These are phyloP conservation scores for Parazoanthus darwini DNA, from an alignment of 92 coral and sea anemone genomes.

Conservation along the genomic window DNA sequence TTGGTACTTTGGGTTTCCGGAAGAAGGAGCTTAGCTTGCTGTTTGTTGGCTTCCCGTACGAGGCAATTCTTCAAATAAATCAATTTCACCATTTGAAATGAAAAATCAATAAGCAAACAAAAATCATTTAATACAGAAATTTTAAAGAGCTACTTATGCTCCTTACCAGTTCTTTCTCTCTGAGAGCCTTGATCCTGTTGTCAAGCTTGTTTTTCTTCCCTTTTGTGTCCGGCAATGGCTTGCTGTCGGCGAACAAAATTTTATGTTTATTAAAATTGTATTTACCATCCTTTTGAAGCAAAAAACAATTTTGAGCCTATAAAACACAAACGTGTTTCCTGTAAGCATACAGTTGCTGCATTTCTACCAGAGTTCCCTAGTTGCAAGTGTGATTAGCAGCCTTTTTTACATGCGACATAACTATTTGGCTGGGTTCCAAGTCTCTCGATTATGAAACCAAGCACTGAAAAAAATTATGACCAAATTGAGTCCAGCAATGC, in stretches of 20 bases:
- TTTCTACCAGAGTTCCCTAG: no score
- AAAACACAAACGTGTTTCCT: no score
- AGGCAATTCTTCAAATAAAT: neutral
- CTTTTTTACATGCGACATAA: no score
- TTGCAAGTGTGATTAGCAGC: no score
- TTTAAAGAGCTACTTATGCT: neutral
- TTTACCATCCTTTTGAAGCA: neutral
- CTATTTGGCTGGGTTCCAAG: no score
- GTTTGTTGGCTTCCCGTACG: slow-evolving; percentile 2
- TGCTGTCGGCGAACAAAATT: slow-evolving; percentile 14
- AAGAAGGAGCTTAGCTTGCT: slow-evolving; percentile 22
- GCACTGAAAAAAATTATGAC: no score
- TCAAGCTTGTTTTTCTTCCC: slow-evolving; percentile 78
- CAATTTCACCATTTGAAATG: neutral
- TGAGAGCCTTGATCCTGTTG: slow-evolving; percentile 58
- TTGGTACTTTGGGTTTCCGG: slow-evolving; percentile 34
- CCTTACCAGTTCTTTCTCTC: slow-evolving; percentile 78
- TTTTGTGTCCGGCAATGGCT: slow-evolving; percentile 25
- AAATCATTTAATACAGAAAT: neutral
- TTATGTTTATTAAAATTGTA: no score
- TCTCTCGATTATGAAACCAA: no score
- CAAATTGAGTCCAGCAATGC: no score
- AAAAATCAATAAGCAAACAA: neutral
- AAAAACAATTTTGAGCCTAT: neutral
- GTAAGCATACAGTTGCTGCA: no score